A percentile compares a stretch with the other conserved stretches of the same genome.
phyloP scores from a whole-genome alignment of 2,797 vertebrate species.

The Sebastes jordani region DNA sequence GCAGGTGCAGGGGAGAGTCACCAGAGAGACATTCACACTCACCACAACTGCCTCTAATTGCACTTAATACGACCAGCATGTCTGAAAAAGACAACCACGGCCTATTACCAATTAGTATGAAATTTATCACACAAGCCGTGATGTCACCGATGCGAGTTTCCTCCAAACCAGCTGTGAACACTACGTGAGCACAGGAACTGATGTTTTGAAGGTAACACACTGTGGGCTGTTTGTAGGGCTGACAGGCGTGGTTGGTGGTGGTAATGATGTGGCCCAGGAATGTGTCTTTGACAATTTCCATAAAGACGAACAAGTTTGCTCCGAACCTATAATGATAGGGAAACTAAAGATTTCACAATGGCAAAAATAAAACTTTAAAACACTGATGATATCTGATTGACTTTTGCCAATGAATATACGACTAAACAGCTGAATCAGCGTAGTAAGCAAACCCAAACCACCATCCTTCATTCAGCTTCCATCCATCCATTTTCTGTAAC shows the following conservation, averaged over 20 bases:
- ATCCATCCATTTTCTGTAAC: no score
- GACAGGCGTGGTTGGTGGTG: neutral
- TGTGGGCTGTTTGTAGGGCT: neutral
- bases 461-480: neutral
- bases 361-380: neutral
- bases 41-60: constrained; percentile 56
- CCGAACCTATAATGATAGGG: neutral
- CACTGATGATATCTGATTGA: neutral
- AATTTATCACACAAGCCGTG: constrained; percentile 11
- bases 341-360: neutral
- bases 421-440: neutral
- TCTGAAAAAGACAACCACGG: constrained; percentile 26
- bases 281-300: neutral
- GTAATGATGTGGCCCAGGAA: neutral
- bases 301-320: neutral
- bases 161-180: constrained; percentile 30
- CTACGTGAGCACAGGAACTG: neutral
- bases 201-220: neutral
- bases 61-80: constrained; percentile 51
- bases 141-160: constrained; percentile 14
- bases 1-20: constrained; percentile 71
- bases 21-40: constrained; percentile 49
- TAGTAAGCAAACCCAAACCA: neutral
- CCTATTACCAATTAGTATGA: constrained; percentile 21
- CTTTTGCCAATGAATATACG: neutral